These are phyloP conservation scores for Alaudala cheleensis DNA, from an alignment of 2,113 vertebrate species.

Conservation along the genomic window DNA sequence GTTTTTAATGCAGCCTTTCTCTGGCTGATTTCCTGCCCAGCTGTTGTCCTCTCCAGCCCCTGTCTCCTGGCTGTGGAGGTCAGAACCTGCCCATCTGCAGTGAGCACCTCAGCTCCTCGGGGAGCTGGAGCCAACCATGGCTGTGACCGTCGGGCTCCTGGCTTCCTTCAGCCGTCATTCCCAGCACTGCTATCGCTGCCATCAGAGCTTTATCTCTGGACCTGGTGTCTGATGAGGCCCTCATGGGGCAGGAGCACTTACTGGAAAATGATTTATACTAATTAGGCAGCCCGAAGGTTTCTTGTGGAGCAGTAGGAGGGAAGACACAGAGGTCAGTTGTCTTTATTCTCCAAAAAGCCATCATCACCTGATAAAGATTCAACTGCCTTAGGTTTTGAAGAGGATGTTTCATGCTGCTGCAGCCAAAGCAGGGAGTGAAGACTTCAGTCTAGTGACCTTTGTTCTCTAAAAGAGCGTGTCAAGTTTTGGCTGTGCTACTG, in stretches of 20 bases:
- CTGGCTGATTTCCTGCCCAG: conserved; percentile 44
- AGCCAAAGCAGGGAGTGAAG: conserved; percentile 48
- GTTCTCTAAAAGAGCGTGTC: conserved; percentile 62
- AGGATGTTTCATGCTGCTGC: conserved; percentile 54
- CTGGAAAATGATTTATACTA: conserved; percentile 66
- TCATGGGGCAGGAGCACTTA: conserved; percentile 31
- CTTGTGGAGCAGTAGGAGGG: conserved; percentile 50
- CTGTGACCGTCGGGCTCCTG: neutral
- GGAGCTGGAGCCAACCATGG: neutral
- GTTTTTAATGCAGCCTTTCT: conserved; percentile 5
- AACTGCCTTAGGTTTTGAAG: conserved; percentile 52
- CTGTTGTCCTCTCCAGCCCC: conserved; percentile 6
- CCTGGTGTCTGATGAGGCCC: neutral
- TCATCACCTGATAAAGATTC: conserved; percentile 69
- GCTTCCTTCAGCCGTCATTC: neutral
- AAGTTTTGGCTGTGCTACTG: conserved; percentile 61
- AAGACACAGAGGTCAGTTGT: conserved; percentile 38
- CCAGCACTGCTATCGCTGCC: fast-evolving
- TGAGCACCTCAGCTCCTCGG: neutral
- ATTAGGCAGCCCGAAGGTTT: conserved; percentile 34
- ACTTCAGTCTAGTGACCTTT: conserved; percentile 61
- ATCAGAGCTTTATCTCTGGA: conserved; percentile 8
- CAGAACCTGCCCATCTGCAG: neutral
- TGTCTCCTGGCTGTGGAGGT: neutral
- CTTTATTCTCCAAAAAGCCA: conserved; percentile 61